Base-by-base conservation (phyloP, 2,797 vertebrate species). In the Garrulus glandarius region DNA sequence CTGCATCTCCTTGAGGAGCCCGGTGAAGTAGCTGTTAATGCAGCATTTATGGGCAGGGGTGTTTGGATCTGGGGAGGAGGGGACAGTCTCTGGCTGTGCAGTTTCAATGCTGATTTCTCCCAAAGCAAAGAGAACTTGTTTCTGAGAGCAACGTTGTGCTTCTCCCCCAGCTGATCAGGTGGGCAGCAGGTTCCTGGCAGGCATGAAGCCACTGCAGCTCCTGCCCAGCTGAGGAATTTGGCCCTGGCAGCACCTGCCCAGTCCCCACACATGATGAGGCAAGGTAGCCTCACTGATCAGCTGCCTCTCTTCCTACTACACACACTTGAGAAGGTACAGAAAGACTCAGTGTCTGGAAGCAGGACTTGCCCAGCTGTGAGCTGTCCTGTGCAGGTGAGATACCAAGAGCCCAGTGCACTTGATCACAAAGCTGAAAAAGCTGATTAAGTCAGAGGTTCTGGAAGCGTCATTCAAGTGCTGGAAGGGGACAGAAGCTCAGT, bases 221-320 rank as follows among this genome's bases (percentile, higher is more conserved):
- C 47, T 32, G 52, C 43, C 36, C 19, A 77, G 1, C 22, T 36
- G 26, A 37, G 15, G 34, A 34, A 34, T 41, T 36, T 2, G 1
- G 59, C 52, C 29, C 16, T 14, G 36, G n/a, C 59, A 80, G 53
- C 68, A 57, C 10, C 49, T 57, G n/a, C 30, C 41, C 55, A 32
- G 23, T 15, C 15, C 15, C 56, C 56, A 32, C 1, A 1, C 0
- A 1, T 1, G 9, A 29, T 3, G 5, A 63, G 39, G 52, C 67
- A 18, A 60, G 37, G 41, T 60, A 50, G 27, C 16, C 47, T 30
- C 0, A 0, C 57, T 22, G 7, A 27, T 41, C 34, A 75, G 43
- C 68, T 76, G 50, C 68, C 55, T 63, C 68, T 44, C 29, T 36
- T 55, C 68, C 77, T 32, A 5, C 56, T 12, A 7, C 39, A 60